phyloP scores from a whole-genome alignment of 2,888 invertebrate species.

The Mystacides longicornis region DNA sequence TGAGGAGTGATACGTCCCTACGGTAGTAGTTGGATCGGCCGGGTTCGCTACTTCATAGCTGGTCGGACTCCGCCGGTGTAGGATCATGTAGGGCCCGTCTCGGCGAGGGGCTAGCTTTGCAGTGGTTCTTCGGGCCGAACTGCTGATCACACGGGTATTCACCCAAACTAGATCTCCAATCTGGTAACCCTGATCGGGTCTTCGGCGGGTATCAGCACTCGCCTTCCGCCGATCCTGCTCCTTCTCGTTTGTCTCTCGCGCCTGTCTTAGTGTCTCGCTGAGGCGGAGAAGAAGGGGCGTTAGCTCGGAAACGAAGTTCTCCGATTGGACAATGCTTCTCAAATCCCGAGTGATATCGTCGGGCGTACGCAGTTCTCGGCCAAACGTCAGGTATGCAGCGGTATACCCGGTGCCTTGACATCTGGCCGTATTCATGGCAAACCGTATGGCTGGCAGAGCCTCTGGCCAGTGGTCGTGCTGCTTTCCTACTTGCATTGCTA shows the following conservation, averaged over 20 bases:
- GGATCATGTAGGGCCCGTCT: background rate
- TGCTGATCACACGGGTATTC: background rate
- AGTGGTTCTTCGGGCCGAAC: background rate
- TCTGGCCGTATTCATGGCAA: slow-evolving; percentile 8
- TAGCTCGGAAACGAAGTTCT: too few relatives aligned
- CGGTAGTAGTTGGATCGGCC: too few relatives aligned
- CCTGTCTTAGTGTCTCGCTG: background rate
- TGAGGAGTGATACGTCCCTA: too few relatives aligned
- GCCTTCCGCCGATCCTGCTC: background rate
- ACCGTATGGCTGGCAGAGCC: slow-evolving; percentile 1
- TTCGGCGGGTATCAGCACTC: background rate
- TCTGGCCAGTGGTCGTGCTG: slow-evolving; percentile 14
- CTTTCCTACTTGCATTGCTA: slow-evolving; percentile 21
- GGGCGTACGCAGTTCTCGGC: too few relatives aligned
- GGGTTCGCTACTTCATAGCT: background rate
- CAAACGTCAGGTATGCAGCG: background rate
- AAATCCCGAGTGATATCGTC: too few relatives aligned
- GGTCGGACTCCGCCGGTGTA: background rate
- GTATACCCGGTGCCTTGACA: background rate
- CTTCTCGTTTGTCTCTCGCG: background rate
- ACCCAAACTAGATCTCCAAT: background rate
- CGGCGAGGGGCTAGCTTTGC: background rate
- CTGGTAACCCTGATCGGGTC: background rate
- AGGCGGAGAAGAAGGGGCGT: too few relatives aligned
- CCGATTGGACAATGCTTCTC: slow-evolving; percentile 20